These are phyloP conservation scores for Stylophora pistillata DNA, from an alignment of 64 coral and sea anemone species.

Conservation along the genomic window DNA sequence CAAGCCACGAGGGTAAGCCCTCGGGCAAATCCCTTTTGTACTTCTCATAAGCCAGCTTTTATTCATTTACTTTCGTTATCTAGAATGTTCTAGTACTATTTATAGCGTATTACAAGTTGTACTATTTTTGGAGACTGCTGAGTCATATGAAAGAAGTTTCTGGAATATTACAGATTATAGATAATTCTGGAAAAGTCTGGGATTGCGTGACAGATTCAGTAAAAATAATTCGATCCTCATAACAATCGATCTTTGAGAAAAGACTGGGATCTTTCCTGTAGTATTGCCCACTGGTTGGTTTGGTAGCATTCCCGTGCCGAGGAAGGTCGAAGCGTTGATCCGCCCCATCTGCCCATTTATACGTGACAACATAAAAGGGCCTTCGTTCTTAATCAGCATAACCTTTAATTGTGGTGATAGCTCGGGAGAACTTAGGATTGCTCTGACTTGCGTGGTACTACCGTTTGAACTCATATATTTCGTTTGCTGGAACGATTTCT, in stretches of 20 bases:
- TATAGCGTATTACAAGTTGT: too few species aligned
- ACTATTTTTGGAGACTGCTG: too few species aligned
- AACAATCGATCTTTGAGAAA: slow-evolving; percentile 50
- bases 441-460: slow-evolving; percentile 1
- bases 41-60: too few species aligned
- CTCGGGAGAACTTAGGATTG: slow-evolving; percentile 18
- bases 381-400: slow-evolving; percentile 47
- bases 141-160: too few species aligned
- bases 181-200: too few species aligned
- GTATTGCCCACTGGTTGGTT: slow-evolving; percentile 26
- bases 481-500: slow-evolving; percentile 17
- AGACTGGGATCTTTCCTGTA: slow-evolving; percentile 59
- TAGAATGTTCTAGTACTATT: too few species aligned
- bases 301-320: slow-evolving; percentile 55
- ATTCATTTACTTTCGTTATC: too few species aligned
- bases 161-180: too few species aligned
- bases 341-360: slow-evolving; percentile 49
- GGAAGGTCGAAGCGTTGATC: slow-evolving; percentile 52
- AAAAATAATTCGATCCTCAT: too few species aligned
- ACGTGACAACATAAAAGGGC: slow-evolving; percentile 67
- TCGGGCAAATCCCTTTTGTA: too few species aligned
- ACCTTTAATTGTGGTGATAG: neutral
- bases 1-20: too few species aligned
- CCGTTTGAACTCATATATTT: slow-evolving; percentile 38
- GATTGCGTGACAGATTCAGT: too few species aligned